Evolutionary conservation across 2,888 invertebrate species (phyloP).

Genomic region (Epinotia nisella): DNA sequence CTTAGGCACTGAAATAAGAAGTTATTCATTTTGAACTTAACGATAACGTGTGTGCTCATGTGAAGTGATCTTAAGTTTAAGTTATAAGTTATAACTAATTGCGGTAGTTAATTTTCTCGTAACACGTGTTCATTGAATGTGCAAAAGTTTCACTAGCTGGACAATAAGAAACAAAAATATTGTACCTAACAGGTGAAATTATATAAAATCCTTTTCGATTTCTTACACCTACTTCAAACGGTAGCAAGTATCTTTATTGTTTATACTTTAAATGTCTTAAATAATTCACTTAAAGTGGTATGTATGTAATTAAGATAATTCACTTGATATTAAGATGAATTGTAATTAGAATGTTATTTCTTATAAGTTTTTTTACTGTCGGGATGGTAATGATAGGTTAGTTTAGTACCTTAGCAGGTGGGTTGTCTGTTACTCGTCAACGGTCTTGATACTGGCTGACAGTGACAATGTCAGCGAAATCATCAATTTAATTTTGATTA

Average conservation of each 20-base stretch:
- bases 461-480: conserved; percentile 8
- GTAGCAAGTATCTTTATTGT: neutral
- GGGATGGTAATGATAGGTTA: conserved; percentile 40
- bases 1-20: neutral
- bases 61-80: conserved; percentile 4
- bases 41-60: neutral
- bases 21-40: neutral
- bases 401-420: conserved; percentile 19
- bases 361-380: conserved; percentile 12
- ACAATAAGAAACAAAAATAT: neutral
- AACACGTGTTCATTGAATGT: conserved; percentile 9
- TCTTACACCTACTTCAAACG: neutral
- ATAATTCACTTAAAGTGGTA: neutral
- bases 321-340: conserved; percentile 9
- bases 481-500: neutral
- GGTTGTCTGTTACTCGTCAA: conserved; percentile 9
- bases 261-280: neutral
- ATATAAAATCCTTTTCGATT: neutral
- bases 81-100: neutral
- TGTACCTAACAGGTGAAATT: neutral
- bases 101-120: conserved; percentile 5
- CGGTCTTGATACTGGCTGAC: conserved; percentile 2
- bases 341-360: conserved; percentile 23
- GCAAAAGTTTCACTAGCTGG: neutral
- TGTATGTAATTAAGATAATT: conserved; percentile 21